Evolutionary conservation across 2,797 vertebrate species (phyloP), one percentile per base, ranked within the genome.

Genomic region (Steatocranus sp.): DNA sequence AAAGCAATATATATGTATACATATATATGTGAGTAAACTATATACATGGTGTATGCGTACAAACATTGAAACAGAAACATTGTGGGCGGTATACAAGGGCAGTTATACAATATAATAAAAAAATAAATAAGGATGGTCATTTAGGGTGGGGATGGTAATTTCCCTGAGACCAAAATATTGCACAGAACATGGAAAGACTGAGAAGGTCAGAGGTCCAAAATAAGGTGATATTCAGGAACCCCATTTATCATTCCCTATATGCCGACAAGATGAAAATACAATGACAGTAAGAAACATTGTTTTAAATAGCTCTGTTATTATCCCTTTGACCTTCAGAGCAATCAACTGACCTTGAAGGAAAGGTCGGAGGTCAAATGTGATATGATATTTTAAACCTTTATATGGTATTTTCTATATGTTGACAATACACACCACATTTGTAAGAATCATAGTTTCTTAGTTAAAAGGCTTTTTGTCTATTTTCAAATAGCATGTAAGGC

Each of bases 311-410:
- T 32, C 54, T 56, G 11, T 56, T 32, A 56, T 18, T 11, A 32
- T 32, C 5, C 15, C 27, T 32, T 32, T 18, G 27, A 18, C 27
- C 0, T 32, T 56, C 0, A 32, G 54, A 32, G 0, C 5, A 56
- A 0, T 2, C 53, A 32, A 30, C 15, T 32, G 54, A 56, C 15
- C 54, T 56, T 56, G 54, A 32, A 32, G 15, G 27, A 56, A 6
- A 56, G 54, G 27, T 58, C 1, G 1, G 15, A 18, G 54, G 27
- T 58, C 54, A 58, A 32, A 58, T 1, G 27, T 18, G 15, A 58
- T 11, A 32, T 18, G 27, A 58, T 58, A 32, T 58, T 58, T 58
- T 58, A 58, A 58, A 58, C 54, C 8, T 32, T 32, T 32, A 32
- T 58, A 18, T 56, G 54, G 54, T 56, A 56, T 30, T 18, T 56